Conservation (phyloP, 2,113 vertebrate species). For the Cyphotilapia sp. region DNA sequence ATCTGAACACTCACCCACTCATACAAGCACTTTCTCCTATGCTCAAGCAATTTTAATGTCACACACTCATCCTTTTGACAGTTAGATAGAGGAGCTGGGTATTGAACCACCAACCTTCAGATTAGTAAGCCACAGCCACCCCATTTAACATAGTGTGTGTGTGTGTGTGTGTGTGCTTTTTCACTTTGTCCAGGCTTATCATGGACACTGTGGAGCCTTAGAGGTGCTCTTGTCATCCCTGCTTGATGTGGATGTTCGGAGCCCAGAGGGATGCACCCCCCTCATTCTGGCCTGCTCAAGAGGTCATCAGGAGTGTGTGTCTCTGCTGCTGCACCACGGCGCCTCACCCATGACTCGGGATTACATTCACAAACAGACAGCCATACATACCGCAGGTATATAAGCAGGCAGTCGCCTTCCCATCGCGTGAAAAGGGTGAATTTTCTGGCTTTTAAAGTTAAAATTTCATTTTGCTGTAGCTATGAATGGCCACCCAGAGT, state of each 20-base stretch:
- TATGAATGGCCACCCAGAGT: constrained; percentile 92
- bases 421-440: not conserved
- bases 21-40: not conserved
- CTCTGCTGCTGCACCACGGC: constrained; percentile 91
- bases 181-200: constrained; percentile 78
- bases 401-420: not conserved
- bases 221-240: constrained; percentile 90
- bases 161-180: not conserved
- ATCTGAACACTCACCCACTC: not conserved
- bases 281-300: constrained; percentile 89
- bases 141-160: not conserved
- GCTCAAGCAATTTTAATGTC: not conserved
- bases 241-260: constrained; percentile 90
- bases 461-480: constrained; percentile 63
- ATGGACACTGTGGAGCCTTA: constrained; percentile 91
- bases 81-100: not conserved
- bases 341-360: constrained; percentile 90
- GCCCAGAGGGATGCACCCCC: constrained; percentile 87
- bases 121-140: not conserved
- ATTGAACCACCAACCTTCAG: not conserved
- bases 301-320: constrained; percentile 94
- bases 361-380: constrained; percentile 87
- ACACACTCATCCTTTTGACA: not conserved
- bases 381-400: constrained; percentile 91
- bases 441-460: not conserved